phyloP scores from a whole-genome alignment of 2,797 vertebrate genomes.

The Rhinella marina region DNA sequence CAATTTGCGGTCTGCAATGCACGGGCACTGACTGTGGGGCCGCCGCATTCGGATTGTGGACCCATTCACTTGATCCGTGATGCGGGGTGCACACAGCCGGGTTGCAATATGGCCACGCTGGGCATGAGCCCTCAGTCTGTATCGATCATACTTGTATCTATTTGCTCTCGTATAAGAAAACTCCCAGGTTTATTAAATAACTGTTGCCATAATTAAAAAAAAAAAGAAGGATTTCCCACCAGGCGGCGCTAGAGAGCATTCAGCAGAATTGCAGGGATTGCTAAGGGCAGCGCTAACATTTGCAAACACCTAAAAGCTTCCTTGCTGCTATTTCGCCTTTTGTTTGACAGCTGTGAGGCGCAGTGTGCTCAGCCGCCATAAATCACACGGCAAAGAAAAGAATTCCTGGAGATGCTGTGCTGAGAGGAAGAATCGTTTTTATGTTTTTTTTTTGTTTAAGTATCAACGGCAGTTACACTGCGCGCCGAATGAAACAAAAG shows the following conservation, averaged over 20 bases:
- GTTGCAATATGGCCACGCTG: too few relatives aligned
- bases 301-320: slow-evolving; percentile 26
- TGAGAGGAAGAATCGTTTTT: slow-evolving; percentile 8
- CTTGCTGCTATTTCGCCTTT: slow-evolving; percentile 38
- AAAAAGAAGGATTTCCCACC: neutral
- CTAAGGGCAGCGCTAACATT: slow-evolving; percentile 42
- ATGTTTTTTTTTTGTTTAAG: slow-evolving; percentile 29
- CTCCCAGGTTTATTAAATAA: neutral
- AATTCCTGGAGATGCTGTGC: slow-evolving; percentile 42
- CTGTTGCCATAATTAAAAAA: neutral
- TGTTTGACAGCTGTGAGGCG: slow-evolving; percentile 51
- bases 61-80: too few relatives aligned
- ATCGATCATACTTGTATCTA: too few relatives aligned
- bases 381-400: slow-evolving; percentile 47
- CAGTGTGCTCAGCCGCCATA: slow-evolving; percentile 30
- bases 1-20: too few relatives aligned
- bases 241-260: slow-evolving; percentile 41
- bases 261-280: slow-evolving; percentile 5
- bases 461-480: neutral
- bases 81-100: too few relatives aligned
- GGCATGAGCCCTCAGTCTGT: too few relatives aligned
- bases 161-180: neutral
- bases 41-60: too few relatives aligned
- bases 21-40: too few relatives aligned
- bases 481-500: slow-evolving; percentile 44